These are phyloP conservation scores for Carpatolechia fugitivella DNA, from an alignment of 2,888 invertebrate species.

Conservation along the genomic window DNA sequence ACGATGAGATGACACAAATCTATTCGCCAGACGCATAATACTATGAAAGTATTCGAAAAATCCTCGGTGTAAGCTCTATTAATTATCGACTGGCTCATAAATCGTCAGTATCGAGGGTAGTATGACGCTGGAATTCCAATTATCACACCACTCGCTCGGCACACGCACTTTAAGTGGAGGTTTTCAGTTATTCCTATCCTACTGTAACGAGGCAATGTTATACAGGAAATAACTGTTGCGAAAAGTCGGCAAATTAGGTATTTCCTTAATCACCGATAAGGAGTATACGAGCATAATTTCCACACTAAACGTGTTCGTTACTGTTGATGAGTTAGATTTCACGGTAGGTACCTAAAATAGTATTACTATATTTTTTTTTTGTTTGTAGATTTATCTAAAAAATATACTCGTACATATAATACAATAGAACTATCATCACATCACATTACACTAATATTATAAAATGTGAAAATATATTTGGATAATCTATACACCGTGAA, in stretches of 20 bases:
- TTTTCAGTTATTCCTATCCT: constrained; percentile 2
- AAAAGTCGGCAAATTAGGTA: constrained; percentile 5
- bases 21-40: neutral
- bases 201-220: neutral
- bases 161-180: constrained; percentile 8
- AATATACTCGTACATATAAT: too few species aligned
- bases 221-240: constrained; percentile 7
- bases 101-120: constrained; percentile 13
- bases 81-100: constrained; percentile 19
- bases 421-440: too few species aligned
- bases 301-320: neutral
- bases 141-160: constrained; percentile 7
- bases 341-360: too few species aligned
- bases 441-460: too few species aligned
- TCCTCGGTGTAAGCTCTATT: constrained; percentile 10
- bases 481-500: too few species aligned
- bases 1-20: neutral
- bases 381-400: neutral
- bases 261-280: neutral
- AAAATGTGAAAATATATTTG: too few species aligned
- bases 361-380: neutral
- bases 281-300: neutral
- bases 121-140: constrained; percentile 18
- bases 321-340: too few species aligned
- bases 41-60: neutral